Percentiles rank a stretch among this genome's conserved stretches.
phyloP scores from a whole-genome alignment of 2,888 invertebrate genomes.

The Lepidonotus clava region DNA sequence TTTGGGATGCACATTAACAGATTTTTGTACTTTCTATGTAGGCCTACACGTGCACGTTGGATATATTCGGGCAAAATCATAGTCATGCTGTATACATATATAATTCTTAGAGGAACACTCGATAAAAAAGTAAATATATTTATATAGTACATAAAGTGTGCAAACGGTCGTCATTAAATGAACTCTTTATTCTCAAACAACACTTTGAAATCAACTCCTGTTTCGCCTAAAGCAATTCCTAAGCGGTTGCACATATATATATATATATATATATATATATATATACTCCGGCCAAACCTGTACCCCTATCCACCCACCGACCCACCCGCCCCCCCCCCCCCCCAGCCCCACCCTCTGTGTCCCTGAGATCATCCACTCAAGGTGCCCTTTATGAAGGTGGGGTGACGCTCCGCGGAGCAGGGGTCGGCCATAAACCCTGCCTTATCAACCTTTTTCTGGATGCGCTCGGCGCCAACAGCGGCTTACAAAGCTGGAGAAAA shows the following conservation, averaged over 20 bases:
- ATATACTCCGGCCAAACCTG: neutral
- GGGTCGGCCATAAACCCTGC: slow-evolving; percentile 23
- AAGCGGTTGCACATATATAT: neutral
- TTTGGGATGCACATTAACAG: no score
- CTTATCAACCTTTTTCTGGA: neutral
- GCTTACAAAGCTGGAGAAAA: slow-evolving; percentile 5
- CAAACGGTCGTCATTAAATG: no score
- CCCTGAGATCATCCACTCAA: neutral
- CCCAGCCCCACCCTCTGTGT: neutral
- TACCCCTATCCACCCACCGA: neutral
- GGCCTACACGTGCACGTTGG: no score
- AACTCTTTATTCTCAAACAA: no score
- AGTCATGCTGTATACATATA: no score
- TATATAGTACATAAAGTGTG: no score
- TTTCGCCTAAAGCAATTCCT: neutral
- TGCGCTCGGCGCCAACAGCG: neutral
- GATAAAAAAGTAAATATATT: no score
- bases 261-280: neutral
- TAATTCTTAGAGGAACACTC: no score
- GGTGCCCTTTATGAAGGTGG: neutral
- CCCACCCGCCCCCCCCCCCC: neutral
- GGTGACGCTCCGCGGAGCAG: neutral
- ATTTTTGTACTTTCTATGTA: no score
- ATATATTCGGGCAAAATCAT: no score
- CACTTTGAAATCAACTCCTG: no score